phyloP scores from a whole-genome alignment of 92 coral and sea anemone genomes.

The Palythoa caribaeorum region DNA sequence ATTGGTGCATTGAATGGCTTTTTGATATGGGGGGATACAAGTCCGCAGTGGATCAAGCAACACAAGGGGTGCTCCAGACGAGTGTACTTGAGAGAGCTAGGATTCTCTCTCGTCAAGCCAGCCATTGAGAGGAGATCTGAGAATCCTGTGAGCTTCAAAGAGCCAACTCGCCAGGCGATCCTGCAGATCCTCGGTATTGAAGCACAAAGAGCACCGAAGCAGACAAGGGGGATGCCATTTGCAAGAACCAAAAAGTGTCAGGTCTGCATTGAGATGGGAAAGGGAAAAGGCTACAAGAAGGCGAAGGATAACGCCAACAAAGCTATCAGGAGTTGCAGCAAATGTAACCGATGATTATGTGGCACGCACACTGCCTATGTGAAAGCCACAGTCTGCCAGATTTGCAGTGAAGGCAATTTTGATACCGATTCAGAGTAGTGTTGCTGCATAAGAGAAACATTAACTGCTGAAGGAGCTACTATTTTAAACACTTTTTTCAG shows the following conservation, averaged over 20 bases:
- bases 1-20: slow-evolving; percentile 11
- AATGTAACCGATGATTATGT: slow-evolving; percentile 9
- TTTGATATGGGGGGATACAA: neutral
- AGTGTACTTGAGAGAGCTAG: slow-evolving; percentile 15
- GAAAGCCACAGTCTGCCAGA: slow-evolving; percentile 21
- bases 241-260: slow-evolving; percentile 25
- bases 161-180: slow-evolving; percentile 24
- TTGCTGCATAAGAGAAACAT: slow-evolving; percentile 11
- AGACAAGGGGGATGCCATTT: slow-evolving; percentile 15
- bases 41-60: neutral
- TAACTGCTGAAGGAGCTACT: slow-evolving; percentile 11
- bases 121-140: slow-evolving; percentile 13
- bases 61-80: slow-evolving; percentile 9
- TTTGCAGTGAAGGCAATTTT: slow-evolving; percentile 23
- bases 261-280: slow-evolving; percentile 26
- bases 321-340: slow-evolving; percentile 19
- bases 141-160: slow-evolving; percentile 1
- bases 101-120: slow-evolving; percentile 12
- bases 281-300: slow-evolving; percentile 10
- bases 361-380: slow-evolving; percentile 14
- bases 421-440: slow-evolving; percentile 23
- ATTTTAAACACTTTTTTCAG: slow-evolving; percentile 23
- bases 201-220: slow-evolving; percentile 5
- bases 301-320: slow-evolving; percentile 13
- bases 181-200: slow-evolving; percentile 1